phyloP scores from a whole-genome alignment of 2,888 invertebrate species.

The Coenonympha glycerion region DNA sequence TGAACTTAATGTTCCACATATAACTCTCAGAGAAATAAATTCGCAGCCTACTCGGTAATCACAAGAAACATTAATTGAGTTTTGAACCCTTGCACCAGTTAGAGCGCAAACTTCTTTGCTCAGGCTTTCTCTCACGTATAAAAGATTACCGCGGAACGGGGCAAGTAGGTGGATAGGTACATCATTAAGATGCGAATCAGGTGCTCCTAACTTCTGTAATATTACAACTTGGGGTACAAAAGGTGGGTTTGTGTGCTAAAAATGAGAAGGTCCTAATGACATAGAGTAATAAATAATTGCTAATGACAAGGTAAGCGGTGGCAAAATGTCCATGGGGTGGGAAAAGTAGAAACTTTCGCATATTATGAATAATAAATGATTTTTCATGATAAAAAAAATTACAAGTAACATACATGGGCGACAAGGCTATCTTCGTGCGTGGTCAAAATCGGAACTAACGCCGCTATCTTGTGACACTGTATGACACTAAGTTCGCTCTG shows the following conservation, averaged over 20 bases:
- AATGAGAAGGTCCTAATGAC: too few relatives aligned
- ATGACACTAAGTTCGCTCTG: too few relatives aligned
- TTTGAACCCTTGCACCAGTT: conserved; percentile 10
- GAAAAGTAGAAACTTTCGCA: too few relatives aligned
- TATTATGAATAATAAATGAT: too few relatives aligned
- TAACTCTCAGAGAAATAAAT: neutral
- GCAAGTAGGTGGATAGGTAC: conserved; percentile 32
- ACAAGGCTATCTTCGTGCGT: too few relatives aligned
- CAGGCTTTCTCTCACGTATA: conserved; percentile 35
- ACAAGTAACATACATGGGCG: too few relatives aligned
- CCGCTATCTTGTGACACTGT: too few relatives aligned
- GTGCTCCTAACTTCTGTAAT: conserved; percentile 28
- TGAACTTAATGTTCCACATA: neutral
- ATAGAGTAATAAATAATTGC: too few relatives aligned
- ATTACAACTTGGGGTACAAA: conserved; percentile 27
- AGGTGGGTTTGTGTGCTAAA: conserved; percentile 19
- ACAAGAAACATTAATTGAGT: conserved; percentile 4
- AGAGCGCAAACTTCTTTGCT: conserved; percentile 15
- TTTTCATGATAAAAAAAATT: too few relatives aligned
- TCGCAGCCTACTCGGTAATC: conserved; percentile 5
- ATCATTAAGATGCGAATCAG: conserved; percentile 43
- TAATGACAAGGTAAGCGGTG: too few relatives aligned
- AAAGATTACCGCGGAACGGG: conserved; percentile 26
- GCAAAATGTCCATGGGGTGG: too few relatives aligned
- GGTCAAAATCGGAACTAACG: too few relatives aligned